Evolutionary conservation across 2,113 vertebrate species (phyloP), one percentile per base, ranked within the genome.

Genomic region (Esox niger): DNA sequence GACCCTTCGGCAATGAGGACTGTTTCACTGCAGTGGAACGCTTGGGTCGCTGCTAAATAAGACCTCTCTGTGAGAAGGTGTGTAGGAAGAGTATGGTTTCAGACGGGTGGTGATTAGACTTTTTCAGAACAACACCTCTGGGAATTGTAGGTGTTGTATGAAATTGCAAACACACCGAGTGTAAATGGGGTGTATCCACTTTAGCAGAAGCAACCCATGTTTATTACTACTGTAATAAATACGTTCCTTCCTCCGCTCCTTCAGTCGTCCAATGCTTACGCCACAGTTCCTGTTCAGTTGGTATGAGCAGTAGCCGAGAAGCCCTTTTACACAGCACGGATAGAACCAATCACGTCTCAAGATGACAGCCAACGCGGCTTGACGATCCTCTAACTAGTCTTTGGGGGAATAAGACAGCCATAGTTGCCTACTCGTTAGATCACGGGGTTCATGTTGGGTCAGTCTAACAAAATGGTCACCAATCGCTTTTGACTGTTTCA

Each of bases 401-500:
- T 76, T 69, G 55, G 43, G 31, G 35, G 29, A 67, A 73, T 69
- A 23, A 58, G 59, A 69, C 56, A 58, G 29, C 72, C 70, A 70
- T 72, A 47, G 49, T 2, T 20, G 43, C 21, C 15, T 0, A 65
- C 31, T 64, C 33, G 4, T n/a, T 49, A 62, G 63, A 75, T 69
- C 64, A 23, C n/a, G 30, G 25, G 73, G 35, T 64, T 68, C 30
- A 60, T 47, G 29, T 10, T 31, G 25, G 69, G 77, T 77, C 81
- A 67, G 38, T 56, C 21, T 25, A 32, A 78, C 70, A 55, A 68
- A 64, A 70, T 7, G 60, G 2, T 61, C 63, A 67, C 54, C 63
- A 70, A 74, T 72, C 77, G 71, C 62, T 21, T 84, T 81, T 66
- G 72, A 62, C 60, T 21, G 2, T 67, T 77, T 46, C 29, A 52